Evolutionary conservation across 2,888 invertebrate genomes (phyloP).

Genomic region (Mythimna ferrago): DNA sequence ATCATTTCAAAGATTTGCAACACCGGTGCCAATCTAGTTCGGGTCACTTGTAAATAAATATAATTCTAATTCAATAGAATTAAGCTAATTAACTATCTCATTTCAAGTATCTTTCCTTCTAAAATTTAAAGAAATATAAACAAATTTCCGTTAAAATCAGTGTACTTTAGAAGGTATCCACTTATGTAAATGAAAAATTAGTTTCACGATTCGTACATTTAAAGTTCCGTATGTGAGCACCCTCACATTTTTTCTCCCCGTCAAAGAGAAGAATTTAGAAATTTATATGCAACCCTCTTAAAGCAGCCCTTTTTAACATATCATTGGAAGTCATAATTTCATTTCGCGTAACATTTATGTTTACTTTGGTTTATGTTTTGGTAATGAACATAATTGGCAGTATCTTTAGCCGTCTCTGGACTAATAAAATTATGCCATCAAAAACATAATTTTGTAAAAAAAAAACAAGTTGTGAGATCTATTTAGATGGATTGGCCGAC

Average conservation of each 20-base stretch:
- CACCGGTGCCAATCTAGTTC: too few relatives aligned
- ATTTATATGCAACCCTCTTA: conserved; percentile 22
- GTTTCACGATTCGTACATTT: conserved; percentile 38
- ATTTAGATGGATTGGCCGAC: too few relatives aligned
- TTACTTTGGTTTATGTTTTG: not conserved
- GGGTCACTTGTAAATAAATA: too few relatives aligned
- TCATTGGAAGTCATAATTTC: conserved; percentile 22
- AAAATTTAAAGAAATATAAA: not conserved
- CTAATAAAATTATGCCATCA: too few relatives aligned
- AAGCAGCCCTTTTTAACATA: conserved; percentile 7
- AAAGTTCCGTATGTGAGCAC: conserved; percentile 32
- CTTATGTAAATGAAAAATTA: conserved; percentile 27
- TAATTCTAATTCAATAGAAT: not conserved
- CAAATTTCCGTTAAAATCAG: not conserved
- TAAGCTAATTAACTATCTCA: not conserved
- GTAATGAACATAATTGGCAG: not conserved
- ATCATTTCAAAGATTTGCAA: too few relatives aligned
- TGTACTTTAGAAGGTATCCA: not conserved
- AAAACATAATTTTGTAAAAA: too few relatives aligned
- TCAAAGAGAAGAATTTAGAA: too few relatives aligned
- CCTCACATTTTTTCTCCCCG: conserved; percentile 36
- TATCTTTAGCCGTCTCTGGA: too few relatives aligned
- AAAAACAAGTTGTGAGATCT: too few relatives aligned
- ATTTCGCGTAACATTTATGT: not conserved
- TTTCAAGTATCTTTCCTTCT: too few relatives aligned